Evolutionary conservation across 2,797 vertebrate genomes (phyloP), one percentile per base, ranked within the genome.

Genomic region (Alfaro cultratus): DNA sequence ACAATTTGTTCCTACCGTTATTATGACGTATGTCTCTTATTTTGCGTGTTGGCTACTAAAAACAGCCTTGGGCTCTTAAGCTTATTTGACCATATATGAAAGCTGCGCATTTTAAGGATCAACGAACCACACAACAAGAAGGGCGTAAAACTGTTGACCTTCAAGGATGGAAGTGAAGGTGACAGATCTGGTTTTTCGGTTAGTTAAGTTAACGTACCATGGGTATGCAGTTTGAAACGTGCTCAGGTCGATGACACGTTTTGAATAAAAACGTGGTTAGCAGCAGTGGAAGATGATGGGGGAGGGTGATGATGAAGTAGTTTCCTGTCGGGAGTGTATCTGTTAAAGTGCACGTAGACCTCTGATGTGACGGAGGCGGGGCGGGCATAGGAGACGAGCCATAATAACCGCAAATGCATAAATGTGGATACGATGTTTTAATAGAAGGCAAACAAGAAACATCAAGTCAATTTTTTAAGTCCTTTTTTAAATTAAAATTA

Each of bases 281-380:
- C 15, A 34, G 76, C 10, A 0, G 53, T 21, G 83, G 46, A 31
- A 13, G 36, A 31, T 43, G 29, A 73, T 43, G 60, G 26, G 41
- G 47, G 57, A 49, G 76, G 79, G 76, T 21, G 49, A 73, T 16
- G 76, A 36, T 64, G 78, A 46, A 68, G 53, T 45, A 12, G 76
- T 74, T 74, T 79, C 78, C 82, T 49, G 80, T 78, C 64, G 1
- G 1, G 78, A 83, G 92, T 79, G 86, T 78, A 79, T 78, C 80
- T 91, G 93, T 46, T 53, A 57, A 43, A 0, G 0, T 29, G 92
- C 94, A 95, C 94, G 94, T 94, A 94, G 49, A 79, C 93, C 79
- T 82, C 77, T 23, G 83, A 77, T 78, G 87, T 71, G 67, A 74
- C n/a, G 81, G 87, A 74, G 85, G 89, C 73, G 83, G 89, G 81